Evolutionary conservation across 1,140 invertebrate genomes (phyloP).

Genomic region (Probaryconus sp.): DNA sequence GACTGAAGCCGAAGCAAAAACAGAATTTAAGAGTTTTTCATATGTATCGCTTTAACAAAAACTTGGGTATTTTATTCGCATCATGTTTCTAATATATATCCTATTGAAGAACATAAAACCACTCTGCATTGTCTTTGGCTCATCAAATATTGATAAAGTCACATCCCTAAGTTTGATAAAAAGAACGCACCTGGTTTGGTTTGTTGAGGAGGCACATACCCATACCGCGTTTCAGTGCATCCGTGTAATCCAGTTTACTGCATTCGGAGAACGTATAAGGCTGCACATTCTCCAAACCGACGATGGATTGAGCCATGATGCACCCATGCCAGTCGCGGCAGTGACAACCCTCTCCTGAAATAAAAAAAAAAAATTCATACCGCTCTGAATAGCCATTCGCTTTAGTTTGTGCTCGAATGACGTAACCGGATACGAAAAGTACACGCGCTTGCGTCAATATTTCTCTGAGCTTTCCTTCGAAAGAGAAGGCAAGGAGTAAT

Average conservation of each 20-base stretch:
- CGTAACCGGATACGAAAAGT: slow-evolving; percentile 57
- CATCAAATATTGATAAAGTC: not conserved
- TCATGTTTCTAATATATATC: not conserved
- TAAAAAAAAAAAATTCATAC: slow-evolving; percentile 27
- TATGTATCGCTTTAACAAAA: not conserved
- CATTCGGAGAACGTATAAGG: slow-evolving; percentile 96
- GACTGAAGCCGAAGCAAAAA: no score
- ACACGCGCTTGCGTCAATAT: slow-evolving; percentile 53
- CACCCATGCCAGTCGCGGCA: slow-evolving; percentile 97
- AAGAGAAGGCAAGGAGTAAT: slow-evolving; percentile 27
- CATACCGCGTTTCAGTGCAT: slow-evolving; percentile 86
- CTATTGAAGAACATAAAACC: no score
- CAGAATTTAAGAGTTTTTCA: slow-evolving; percentile 3
- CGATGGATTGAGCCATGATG: slow-evolving; percentile 95
- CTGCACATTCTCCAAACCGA: slow-evolving; percentile 93
- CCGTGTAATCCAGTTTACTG: slow-evolving; percentile 91
- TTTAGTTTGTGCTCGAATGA: slow-evolving; percentile 48
- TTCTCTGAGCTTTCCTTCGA: slow-evolving; percentile 41
- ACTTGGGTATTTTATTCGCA: slow-evolving; percentile 1
- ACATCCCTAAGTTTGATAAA: slow-evolving; percentile 11
- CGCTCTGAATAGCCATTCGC: slow-evolving; percentile 48
- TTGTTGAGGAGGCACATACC: slow-evolving; percentile 94
- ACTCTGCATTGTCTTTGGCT: no score
- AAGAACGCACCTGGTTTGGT: slow-evolving; percentile 87
- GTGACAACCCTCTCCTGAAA: slow-evolving; percentile 84